phyloP scores from a whole-genome alignment of 2,113 vertebrate species.

The Petaurus breviceps region DNA sequence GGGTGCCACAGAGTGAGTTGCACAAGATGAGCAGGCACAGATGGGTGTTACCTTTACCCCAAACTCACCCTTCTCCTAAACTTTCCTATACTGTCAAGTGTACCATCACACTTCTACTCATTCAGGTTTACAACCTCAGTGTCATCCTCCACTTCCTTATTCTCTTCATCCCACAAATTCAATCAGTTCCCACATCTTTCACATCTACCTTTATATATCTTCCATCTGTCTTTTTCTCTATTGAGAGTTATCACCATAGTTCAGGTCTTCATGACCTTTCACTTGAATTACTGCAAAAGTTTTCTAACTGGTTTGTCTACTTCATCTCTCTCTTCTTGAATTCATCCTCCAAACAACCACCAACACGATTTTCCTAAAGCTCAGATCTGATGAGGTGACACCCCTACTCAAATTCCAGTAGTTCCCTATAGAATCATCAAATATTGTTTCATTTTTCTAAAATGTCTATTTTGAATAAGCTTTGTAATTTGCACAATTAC shows the following conservation, averaged over 20 bases:
- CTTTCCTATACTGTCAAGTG: background rate
- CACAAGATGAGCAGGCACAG: background rate
- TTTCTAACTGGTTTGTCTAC: background rate
- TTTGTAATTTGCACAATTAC: background rate
- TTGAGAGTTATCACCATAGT: background rate
- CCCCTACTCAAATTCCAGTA: background rate
- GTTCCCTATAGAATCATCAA: background rate
- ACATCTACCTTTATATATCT: background rate
- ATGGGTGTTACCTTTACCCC: background rate
- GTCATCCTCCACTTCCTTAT: background rate
- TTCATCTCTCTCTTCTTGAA: background rate
- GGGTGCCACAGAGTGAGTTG: background rate
- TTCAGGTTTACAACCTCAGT: background rate
- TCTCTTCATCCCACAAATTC: background rate
- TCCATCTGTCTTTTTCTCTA: background rate
- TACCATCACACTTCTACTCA: background rate
- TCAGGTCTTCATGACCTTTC: background rate
- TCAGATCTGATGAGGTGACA: background rate
- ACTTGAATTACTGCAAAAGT: background rate
- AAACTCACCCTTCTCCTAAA: background rate
- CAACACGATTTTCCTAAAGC: background rate
- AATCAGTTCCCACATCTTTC: background rate
- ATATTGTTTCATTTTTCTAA: background rate
- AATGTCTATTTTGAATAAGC: background rate
- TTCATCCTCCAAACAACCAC: background rate